phyloP scores from a whole-genome alignment of 2,113 vertebrate species.

The Phalacrocorax carbo region DNA sequence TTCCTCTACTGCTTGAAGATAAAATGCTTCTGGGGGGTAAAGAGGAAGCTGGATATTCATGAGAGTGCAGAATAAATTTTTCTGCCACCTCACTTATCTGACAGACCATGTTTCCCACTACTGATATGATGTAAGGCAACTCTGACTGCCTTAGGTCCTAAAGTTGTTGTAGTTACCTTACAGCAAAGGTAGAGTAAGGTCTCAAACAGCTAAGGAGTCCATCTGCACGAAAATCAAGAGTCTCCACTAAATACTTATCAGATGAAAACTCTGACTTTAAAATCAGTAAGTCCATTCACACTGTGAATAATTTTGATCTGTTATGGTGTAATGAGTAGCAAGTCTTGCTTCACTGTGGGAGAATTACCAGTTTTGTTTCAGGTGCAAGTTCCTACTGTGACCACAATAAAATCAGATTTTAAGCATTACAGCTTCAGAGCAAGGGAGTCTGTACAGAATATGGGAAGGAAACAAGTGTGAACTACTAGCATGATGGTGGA shows the following conservation, averaged over 20 bases:
- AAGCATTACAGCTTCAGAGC: not conserved
- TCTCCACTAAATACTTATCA: not conserved
- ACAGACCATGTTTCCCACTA: not conserved
- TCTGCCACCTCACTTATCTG: not conserved
- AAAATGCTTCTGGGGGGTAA: not conserved
- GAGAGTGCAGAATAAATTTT: not conserved
- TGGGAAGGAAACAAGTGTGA: not conserved
- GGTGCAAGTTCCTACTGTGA: not conserved
- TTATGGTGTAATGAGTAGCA: not conserved
- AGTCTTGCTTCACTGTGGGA: not conserved
- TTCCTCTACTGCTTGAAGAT: not conserved
- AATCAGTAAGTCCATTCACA: not conserved
- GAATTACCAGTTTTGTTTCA: not conserved
- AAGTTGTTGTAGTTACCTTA: not conserved
- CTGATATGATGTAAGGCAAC: not conserved
- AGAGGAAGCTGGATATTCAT: not conserved
- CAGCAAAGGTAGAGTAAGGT: not conserved
- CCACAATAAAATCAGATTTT: not conserved
- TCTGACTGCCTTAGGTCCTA: not conserved
- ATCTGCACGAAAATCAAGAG: not conserved
- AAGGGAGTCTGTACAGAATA: not conserved
- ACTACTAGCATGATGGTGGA: not conserved
- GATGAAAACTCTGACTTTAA: not conserved
- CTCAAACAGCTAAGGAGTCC: not conserved
- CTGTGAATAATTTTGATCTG: not conserved